A percentile compares a stretch with the other conserved stretches of the same genome.
phyloP scores from a whole-genome alignment of 2,797 vertebrate genomes.

The Argya squamiceps region DNA sequence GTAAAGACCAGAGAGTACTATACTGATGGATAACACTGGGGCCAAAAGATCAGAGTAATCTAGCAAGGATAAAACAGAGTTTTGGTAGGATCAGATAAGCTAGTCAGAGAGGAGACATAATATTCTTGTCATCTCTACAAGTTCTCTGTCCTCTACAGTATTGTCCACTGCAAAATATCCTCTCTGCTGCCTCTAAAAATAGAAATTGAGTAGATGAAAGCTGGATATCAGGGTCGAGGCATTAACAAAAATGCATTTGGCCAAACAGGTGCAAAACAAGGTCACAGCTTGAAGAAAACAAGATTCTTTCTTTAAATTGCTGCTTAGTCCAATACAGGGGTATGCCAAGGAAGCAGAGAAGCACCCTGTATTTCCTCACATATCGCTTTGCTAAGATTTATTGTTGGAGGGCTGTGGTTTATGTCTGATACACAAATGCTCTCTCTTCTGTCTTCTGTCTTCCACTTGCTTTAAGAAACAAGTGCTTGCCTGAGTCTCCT shows the following conservation, averaged over 20 bases:
- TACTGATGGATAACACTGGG: not conserved
- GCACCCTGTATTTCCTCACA: not conserved
- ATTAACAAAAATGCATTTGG: not conserved
- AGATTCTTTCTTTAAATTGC: not conserved
- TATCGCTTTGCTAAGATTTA: not conserved
- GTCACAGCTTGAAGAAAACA: not conserved
- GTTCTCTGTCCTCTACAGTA: not conserved
- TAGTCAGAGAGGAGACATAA: not conserved
- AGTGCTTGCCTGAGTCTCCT: not conserved
- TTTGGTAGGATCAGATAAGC: not conserved
- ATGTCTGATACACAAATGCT: not conserved
- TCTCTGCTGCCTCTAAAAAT: not conserved
- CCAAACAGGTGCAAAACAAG: not conserved
- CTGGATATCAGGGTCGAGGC: not conserved
- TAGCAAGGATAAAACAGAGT: not conserved
- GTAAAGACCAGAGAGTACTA: not conserved
- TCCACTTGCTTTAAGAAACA: conserved; percentile 28
- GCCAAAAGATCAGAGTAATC: not conserved
- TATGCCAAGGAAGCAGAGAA: not conserved
- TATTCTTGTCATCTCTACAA: not conserved
- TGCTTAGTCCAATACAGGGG: not conserved
- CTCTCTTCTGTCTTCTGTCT: not conserved
- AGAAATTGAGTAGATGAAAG: not conserved
- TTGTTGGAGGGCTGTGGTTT: not conserved
- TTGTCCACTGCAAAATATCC: not conserved